Evolutionary conservation across 2,797 vertebrate genomes (phyloP), one percentile per base, ranked within the genome.

Genomic region (Lepus oiostolus): DNA sequence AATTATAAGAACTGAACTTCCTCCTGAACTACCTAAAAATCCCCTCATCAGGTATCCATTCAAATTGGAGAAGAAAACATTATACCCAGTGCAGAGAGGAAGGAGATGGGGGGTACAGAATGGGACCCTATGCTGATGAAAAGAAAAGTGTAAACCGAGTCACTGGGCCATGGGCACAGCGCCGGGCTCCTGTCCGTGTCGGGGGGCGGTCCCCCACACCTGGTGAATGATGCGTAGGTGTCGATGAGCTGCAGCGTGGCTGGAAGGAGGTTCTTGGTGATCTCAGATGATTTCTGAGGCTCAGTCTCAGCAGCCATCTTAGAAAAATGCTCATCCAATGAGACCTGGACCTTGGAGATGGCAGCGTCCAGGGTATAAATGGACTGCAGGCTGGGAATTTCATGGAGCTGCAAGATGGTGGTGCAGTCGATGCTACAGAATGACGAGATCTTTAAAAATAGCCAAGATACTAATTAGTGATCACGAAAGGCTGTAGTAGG

Each of bases 321-420:
- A 81, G 99, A 99, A 98, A 99, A 99, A 98, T 99, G 99, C 88
- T 99, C 99, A 95, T 99, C 99, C 68, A 99, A 98, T 83, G 99
- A 99, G 97, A 99, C 99, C 96, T 99, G 99, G 84, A 99, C 99
- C 98, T 99, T 99, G 32, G 99, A 99, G 96, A 99, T 99, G 72
- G 99, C 99, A 1, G 99, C 99, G 92, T 99, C 99, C 50, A 99
- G 98, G 10, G 99, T 99, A 90, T 99, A 99, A 97, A 99, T 99
- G 83, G 99, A 99, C 97, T 99, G 99, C 85, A 99, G 98, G 96
- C 99, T 99, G 70, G 99, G 99, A 88, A 99, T 98, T 98, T 99
- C 99, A 26, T 99, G 98, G 65, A 99, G 99, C 28, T 99, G 98
- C 85, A 99, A 98, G 97, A 99, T 99, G 62, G 98, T 98, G 75